Conservation (phyloP, 2,888 invertebrate genomes). For the Nyleta sp. region DNA sequence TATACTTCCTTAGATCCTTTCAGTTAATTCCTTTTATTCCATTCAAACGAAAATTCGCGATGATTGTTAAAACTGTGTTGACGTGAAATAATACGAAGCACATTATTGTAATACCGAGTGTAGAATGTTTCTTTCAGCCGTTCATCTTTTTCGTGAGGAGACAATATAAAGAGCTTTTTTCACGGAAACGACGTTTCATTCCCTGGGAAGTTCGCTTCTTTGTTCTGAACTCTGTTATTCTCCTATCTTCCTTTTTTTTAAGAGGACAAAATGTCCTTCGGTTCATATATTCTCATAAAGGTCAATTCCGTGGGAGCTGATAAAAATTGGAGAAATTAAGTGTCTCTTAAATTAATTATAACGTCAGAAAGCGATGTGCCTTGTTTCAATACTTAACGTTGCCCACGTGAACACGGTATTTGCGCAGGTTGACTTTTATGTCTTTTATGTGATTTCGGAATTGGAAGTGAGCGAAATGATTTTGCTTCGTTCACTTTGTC, state of each 20-base stretch:
- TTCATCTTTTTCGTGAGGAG: conserved; percentile 43
- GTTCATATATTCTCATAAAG: conserved; percentile 49
- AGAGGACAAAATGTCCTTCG: conserved; percentile 34
- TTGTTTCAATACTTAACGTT: conserved; percentile 14
- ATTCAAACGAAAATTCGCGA: conserved; percentile 25
- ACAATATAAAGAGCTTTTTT: conserved; percentile 50
- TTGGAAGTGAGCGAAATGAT: not conserved
- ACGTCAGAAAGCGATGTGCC: conserved; percentile 2
- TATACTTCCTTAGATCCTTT: not conserved
- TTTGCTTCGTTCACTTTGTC: too few relatives aligned
- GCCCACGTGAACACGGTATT: conserved; percentile 8
- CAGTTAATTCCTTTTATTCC: conserved; percentile 29
- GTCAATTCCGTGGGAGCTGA: conserved; percentile 32
- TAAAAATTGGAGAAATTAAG: conserved; percentile 48
- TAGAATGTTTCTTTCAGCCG: conserved; percentile 40
- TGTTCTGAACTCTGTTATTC: conserved; percentile 51
- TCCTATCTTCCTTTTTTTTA: conserved; percentile 36
- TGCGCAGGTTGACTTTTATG: not conserved
- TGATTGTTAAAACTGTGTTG: conserved; percentile 31
- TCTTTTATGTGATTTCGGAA: not conserved
- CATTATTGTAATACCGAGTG: conserved; percentile 42
- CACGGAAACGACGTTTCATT: conserved; percentile 56
- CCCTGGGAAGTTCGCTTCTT: conserved; percentile 49
- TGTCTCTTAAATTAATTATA: conserved; percentile 29
- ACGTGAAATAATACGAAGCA: conserved; percentile 44